Conservation (phyloP, 2,797 vertebrate genomes). For the Champsocephalus esox region DNA sequence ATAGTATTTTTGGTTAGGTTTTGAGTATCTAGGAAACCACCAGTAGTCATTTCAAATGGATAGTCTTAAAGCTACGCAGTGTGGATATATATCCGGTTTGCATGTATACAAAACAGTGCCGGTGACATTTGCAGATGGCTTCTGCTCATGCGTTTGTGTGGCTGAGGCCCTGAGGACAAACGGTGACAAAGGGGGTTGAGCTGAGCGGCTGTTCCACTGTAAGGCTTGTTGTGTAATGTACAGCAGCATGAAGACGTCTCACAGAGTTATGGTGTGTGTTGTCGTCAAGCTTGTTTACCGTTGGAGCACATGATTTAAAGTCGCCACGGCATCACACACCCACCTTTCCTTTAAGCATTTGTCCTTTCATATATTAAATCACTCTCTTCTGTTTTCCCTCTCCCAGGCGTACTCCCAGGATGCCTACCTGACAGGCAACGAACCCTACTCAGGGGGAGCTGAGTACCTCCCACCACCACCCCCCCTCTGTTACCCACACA, state of each 20-base stretch:
- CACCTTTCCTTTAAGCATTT: constrained; percentile 21
- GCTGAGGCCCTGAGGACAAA: constrained; percentile 53
- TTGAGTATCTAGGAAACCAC: too few species aligned
- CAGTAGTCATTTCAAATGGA: too few species aligned
- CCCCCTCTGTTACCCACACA: constrained; percentile 90
- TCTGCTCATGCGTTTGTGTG: constrained; percentile 63
- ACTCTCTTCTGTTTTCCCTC: constrained; percentile 14
- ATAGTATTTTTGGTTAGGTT: too few species aligned
- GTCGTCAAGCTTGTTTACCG: constrained; percentile 46
- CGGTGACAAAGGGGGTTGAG: constrained; percentile 33
- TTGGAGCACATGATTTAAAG: constrained; percentile 6
- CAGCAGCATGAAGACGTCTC: constrained; percentile 5
- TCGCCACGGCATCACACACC: constrained; percentile 1
- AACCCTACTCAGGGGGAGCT: constrained; percentile 91
- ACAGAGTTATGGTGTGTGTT: constrained; percentile 12
- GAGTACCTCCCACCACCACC: constrained; percentile 94
- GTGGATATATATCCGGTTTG: constrained; percentile 15
- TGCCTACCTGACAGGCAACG: constrained; percentile 96
- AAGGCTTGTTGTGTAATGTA: constrained; percentile 39
- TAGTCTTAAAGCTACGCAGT: not conserved
- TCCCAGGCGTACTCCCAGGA: constrained; percentile 95
- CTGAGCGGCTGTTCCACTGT: constrained; percentile 26
- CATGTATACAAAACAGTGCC: constrained; percentile 28
- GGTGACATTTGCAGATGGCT: constrained; percentile 39
- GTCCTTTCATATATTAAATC: constrained; percentile 18